These are phyloP conservation scores for Stenichneumon culpator DNA, from an alignment of 2,888 invertebrate genomes.

Conservation along the genomic window DNA sequence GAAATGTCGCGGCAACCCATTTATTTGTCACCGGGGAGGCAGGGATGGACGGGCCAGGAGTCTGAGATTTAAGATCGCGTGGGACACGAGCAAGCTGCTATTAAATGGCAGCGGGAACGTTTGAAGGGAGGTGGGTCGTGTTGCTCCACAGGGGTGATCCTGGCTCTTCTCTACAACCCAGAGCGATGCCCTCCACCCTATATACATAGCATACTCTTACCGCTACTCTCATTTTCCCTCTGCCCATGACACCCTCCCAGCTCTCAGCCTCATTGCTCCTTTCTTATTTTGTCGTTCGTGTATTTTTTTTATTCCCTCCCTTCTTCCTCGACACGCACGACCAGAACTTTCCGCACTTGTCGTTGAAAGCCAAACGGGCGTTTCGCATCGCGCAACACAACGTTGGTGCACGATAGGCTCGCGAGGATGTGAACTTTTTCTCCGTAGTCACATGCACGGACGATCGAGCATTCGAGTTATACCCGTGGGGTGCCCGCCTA, in stretches of 20 bases:
- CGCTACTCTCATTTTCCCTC: constrained; percentile 58
- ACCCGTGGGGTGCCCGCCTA: constrained; percentile 10
- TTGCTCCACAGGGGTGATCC: constrained; percentile 55
- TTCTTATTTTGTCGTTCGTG: constrained; percentile 26
- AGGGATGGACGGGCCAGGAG: constrained; percentile 61
- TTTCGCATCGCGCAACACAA: constrained; percentile 47
- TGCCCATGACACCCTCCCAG: constrained; percentile 22
- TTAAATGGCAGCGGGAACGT: constrained; percentile 64
- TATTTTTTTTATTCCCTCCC: constrained; percentile 46
- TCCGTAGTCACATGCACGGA: constrained; percentile 40
- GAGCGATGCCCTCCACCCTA: constrained; percentile 57
- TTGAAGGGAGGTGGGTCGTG: constrained; percentile 55
- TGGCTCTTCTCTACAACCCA: constrained; percentile 46
- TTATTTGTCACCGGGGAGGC: constrained; percentile 57
- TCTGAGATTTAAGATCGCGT: constrained; percentile 70
- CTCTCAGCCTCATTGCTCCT: constrained; percentile 47
- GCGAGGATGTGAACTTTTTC: constrained; percentile 25
- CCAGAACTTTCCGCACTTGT: constrained; percentile 57
- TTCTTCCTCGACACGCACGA: constrained; percentile 61
- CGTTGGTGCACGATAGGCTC: constrained; percentile 1
- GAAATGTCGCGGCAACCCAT: constrained; percentile 60
- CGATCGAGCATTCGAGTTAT: constrained; percentile 50
- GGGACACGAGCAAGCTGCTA: constrained; percentile 71
- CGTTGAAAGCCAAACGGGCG: constrained; percentile 45
- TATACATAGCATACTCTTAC: constrained; percentile 62